phyloP scores from a whole-genome alignment of 2,113 vertebrate species.

The Numenius arquata region DNA sequence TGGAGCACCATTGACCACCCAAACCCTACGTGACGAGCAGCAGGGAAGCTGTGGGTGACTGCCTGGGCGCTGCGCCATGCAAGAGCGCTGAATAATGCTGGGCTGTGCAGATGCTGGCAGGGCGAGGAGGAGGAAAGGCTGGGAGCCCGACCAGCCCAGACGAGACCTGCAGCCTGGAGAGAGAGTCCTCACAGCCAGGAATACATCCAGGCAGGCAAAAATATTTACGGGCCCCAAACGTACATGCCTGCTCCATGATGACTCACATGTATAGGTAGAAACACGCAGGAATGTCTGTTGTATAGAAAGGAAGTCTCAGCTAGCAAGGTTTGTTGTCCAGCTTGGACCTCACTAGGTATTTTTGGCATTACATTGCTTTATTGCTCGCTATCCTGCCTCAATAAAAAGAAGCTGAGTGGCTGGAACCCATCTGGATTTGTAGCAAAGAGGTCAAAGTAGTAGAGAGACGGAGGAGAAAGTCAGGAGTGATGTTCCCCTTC shows the following conservation, averaged over 20 bases:
- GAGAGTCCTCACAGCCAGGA: not conserved
- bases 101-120: constrained; percentile 14
- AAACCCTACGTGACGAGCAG: constrained; percentile 22
- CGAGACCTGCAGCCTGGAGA: not conserved
- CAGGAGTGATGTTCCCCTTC: not conserved
- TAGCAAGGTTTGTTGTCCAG: not conserved
- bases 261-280: not conserved
- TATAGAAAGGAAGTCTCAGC: not conserved
- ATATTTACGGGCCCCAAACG: not conserved
- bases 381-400: not conserved
- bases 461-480: not conserved
- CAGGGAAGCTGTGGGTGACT: constrained; percentile 23
- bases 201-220: not conserved
- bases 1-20: not conserved
- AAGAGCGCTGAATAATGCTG: constrained; percentile 10
- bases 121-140: not conserved
- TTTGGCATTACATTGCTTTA: not conserved
- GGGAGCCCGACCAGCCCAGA: constrained; percentile 12
- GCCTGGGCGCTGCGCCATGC: not conserved
- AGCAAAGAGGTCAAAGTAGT: not conserved
- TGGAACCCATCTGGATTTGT: not conserved
- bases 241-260: not conserved
- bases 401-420: not conserved
- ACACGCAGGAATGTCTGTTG: not conserved
- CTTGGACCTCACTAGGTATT: not conserved